These are phyloP conservation scores for Prunella strophiata DNA, from an alignment of 2,797 vertebrate species.

Conservation along the genomic window DNA sequence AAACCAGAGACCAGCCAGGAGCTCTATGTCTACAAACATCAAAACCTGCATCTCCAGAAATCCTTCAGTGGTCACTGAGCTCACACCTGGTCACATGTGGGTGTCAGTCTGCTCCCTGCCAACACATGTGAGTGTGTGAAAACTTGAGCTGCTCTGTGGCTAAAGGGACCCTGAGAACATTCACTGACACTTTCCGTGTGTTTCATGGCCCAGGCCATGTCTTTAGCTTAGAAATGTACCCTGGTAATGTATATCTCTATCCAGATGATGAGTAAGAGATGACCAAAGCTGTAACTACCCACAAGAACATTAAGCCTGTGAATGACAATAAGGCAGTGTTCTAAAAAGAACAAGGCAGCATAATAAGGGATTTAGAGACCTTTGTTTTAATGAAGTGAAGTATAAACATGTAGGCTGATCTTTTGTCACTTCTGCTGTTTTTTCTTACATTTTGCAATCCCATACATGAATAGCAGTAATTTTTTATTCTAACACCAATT, in stretches of 20 bases:
- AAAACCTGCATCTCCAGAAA: not conserved
- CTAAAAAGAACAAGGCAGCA: not conserved
- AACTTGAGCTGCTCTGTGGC: not conserved
- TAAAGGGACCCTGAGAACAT: not conserved
- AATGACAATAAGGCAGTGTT: not conserved
- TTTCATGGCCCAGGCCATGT: not conserved
- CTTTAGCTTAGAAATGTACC: not conserved
- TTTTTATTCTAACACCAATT: not conserved
- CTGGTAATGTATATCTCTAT: not conserved
- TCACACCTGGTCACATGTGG: rapidly evolving
- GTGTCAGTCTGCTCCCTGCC: not conserved
- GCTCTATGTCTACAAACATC: not conserved
- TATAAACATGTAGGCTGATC: not conserved
- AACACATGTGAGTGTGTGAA: not conserved
- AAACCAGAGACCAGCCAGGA: not conserved
- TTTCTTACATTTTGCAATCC: not conserved
- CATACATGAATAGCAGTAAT: not conserved
- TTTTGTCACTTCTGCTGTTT: not conserved
- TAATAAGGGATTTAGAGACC: not conserved
- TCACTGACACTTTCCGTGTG: not conserved
- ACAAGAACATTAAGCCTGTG: not conserved
- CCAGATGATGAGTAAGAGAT: not conserved
- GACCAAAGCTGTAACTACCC: not conserved
- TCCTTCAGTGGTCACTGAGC: not conserved
- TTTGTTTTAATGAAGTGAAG: not conserved